A percentile compares a stretch with the other conserved stretches of the same genome.
Conservation (phyloP, 30 jellyfish, hydroid and myxozoan species). For the Morbakka virulenta region DNA sequence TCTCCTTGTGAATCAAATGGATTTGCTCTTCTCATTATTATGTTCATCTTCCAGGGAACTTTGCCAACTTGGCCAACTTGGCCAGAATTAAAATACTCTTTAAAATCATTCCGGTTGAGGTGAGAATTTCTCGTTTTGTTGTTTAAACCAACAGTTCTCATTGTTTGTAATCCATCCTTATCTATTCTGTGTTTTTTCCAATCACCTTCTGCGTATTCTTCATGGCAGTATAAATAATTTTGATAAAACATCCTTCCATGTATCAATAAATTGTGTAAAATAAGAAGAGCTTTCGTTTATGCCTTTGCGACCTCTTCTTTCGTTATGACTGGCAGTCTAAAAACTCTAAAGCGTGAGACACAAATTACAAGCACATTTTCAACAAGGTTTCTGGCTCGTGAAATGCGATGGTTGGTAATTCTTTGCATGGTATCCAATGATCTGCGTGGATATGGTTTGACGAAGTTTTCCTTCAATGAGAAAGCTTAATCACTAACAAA, state of each 20-base stretch:
- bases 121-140: background rate
- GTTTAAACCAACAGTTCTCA: background rate
- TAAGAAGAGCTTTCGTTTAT: background rate
- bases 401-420: slow-evolving; percentile 15
- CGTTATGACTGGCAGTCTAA: background rate
- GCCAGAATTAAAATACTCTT: background rate
- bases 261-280: background rate
- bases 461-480: slow-evolving; percentile 17
- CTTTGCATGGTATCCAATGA: background rate
- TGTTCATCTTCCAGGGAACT: background rate
- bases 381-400: slow-evolving; percentile 26
- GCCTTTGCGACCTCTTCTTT: background rate
- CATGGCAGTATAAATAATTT: background rate
- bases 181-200: background rate
- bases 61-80: background rate
- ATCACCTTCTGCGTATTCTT: background rate
- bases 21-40: background rate
- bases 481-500: slow-evolving; percentile 31
- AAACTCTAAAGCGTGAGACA: slow-evolving; percentile 33
- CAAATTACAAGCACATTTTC: slow-evolving; percentile 27
- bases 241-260: background rate
- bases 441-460: slow-evolving; percentile 33
- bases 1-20: background rate
- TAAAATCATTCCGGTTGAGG: background rate
- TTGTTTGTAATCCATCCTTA: background rate